Evolutionary conservation across 2,113 vertebrate species (phyloP), one percentile per base, ranked within the genome.

Genomic region (Shinisaurus crocodilurus): DNA sequence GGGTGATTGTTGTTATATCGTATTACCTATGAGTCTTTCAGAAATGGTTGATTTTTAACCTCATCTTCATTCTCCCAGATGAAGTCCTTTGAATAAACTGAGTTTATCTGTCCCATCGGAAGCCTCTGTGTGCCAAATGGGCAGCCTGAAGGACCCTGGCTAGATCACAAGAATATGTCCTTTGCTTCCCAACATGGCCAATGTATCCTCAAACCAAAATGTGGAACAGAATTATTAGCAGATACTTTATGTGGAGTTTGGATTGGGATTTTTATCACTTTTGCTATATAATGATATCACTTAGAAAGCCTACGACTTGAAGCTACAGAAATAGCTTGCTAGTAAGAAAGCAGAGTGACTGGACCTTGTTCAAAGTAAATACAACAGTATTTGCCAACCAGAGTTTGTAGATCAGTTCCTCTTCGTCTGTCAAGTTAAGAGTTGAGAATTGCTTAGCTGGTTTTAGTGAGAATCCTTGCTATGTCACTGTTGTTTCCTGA

Each of bases 291-390:
- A 32, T 70, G 60, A 18, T 48, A 8, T 69, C 29, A 48, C 7
- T 29, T 48, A 27, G 48, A 60, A 70, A 34, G 7, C 23, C 54
- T 63, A 40, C 7, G 15, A 60, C 3, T 27, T 43, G 57, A 87
- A 65, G 40, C 57, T 65, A 34, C 27, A 65, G 75, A 48, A 88
- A 79, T 40, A 34, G 18, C 57, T 79, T 65, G 40, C 29, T 48
- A 57, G n/a, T 29, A 75, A 40, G 20, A 32, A 87, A 76, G 57
- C 8, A 69, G 27, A 8, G 40, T n/a, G 20, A 20, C 60, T 80
- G 76, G 76, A 69, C 40, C 32, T 80, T 50, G 74, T 77, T 79
- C 74, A 45, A 65, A 65, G 85, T 87, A 75, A 86, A 86, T 72
- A 87, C 50, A 75, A 29, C 82, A 6, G 40, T 50, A 45, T 77